Percentiles rank a stretch among this genome's conserved stretches.
phyloP scores from a whole-genome alignment of 2,888 invertebrate species.

The Melanotus villosus region DNA sequence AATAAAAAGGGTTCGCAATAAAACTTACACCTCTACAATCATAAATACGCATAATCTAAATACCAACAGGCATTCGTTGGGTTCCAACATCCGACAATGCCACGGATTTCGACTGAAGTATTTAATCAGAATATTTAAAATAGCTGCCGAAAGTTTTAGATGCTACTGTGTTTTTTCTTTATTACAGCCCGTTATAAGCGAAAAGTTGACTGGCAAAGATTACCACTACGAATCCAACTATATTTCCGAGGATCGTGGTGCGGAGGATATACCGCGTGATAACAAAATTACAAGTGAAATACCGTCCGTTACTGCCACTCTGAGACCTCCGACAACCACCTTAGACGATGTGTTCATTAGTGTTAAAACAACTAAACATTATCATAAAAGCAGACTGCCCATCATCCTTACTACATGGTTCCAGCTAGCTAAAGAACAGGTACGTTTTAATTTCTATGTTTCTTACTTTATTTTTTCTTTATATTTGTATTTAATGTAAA shows the following conservation, averaged over 20 bases:
- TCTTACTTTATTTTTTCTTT: background rate
- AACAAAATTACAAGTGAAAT: slow-evolving; percentile 54
- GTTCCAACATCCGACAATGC: background rate
- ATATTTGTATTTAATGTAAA: too few species aligned
- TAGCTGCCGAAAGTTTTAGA: background rate
- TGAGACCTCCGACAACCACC: slow-evolving; percentile 76
- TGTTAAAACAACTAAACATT: slow-evolving; percentile 94
- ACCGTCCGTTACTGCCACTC: slow-evolving; percentile 66
- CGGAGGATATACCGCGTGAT: slow-evolving; percentile 32
- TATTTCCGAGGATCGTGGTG: slow-evolving; percentile 56
- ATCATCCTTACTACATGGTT: slow-evolving; percentile 97
- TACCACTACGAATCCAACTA: slow-evolving; percentile 56
- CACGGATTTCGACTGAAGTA: background rate
- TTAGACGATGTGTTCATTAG: slow-evolving; percentile 93
- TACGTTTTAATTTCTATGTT: slow-evolving; percentile 66
- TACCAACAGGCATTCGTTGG: slow-evolving; percentile 8
- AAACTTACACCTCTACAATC: slow-evolving; percentile 10
- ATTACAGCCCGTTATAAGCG: slow-evolving; percentile 58
- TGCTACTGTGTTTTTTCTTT: slow-evolving; percentile 45
- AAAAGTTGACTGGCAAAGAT: slow-evolving; percentile 58
- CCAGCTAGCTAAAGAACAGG: slow-evolving; percentile 91
- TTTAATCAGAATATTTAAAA: background rate
- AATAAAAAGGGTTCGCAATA: slow-evolving; percentile 4
- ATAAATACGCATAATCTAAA: slow-evolving; percentile 19
- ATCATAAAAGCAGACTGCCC: slow-evolving; percentile 87